Evolutionary conservation across 2,113 vertebrate genomes (phyloP), one percentile per base, ranked within the genome.

Genomic region (Sciurus niger): DNA sequence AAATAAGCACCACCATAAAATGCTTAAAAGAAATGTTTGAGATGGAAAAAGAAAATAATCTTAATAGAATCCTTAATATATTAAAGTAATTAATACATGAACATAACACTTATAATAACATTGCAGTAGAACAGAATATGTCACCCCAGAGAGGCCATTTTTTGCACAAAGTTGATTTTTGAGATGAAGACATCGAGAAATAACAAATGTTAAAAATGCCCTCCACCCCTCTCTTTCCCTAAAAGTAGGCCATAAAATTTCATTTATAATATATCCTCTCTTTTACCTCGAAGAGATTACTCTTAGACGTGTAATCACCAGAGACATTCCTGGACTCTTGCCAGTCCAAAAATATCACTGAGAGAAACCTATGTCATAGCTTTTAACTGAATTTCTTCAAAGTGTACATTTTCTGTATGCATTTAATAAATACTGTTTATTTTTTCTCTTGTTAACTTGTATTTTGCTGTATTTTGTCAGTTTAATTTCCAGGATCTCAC

Each of bases 371-470:
- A 34, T 34, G 30, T 51, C 53, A 58, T 37, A 55, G 43, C 46
- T 6, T 3, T 68, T 46, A 32, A 22, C 14, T 28, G 22, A 32
- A 2, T 43, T 34, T 48, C 16, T 80, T 16, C 10, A 10, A 30
- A 10, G 8, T 78, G 6, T 34, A 10, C 48, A 11, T 32, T 46
- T 4, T 4, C 16, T 18, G 0, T 4, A 13, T 9, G 24, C 8
- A 5, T 32, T 58, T 63, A 72, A 55, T 68, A 46, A 8, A 16
- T 37, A 40, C 40, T 13, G 10, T 46, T 70, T 60, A 30, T 79
- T 60, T 76, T 40, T 74, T 20, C 46, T 60, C 46, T 60, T 28
- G 2, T 48, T 48, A 72, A 12, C 16, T 13, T n/a, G 30, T 68
- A 30, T 55, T 55, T 79, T 86, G 5, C 32, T 70, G 13, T 70